phyloP scores from a whole-genome alignment of 1,140 invertebrate genomes.

The Hypothenemus hampei region DNA sequence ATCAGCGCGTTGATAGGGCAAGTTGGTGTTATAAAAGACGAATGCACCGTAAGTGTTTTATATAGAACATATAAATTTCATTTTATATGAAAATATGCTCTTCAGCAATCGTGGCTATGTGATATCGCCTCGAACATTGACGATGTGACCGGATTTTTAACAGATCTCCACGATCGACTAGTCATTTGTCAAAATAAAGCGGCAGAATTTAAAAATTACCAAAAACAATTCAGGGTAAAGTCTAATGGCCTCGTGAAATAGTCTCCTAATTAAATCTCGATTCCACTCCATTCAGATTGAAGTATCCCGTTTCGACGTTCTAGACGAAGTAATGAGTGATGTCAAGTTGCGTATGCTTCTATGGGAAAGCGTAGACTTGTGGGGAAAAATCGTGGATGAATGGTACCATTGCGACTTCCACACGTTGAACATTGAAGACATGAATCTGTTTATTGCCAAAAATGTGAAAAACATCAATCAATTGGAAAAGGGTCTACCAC shows the following conservation, averaged over 20 bases:
- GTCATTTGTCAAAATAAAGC: slow-evolving; percentile 57
- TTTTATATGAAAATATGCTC: slow-evolving; percentile 7
- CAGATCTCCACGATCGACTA: slow-evolving; percentile 57
- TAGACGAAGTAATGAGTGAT: slow-evolving; percentile 72
- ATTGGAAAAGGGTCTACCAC: slow-evolving; percentile 70
- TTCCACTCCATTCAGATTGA: slow-evolving; percentile 51
- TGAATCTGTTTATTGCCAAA: slow-evolving; percentile 59
- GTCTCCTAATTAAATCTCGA: neutral
- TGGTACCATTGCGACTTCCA: slow-evolving; percentile 66
- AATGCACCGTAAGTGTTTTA: slow-evolving; percentile 55
- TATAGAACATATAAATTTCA: too few relatives aligned
- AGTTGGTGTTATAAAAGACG: slow-evolving; percentile 60
- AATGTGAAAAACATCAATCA: slow-evolving; percentile 69
- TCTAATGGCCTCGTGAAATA: neutral
- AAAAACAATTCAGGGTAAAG: slow-evolving; percentile 64
- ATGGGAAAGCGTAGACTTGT: slow-evolving; percentile 69
- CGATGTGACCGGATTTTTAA: slow-evolving; percentile 57
- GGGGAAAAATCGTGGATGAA: slow-evolving; percentile 56
- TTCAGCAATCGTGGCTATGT: slow-evolving; percentile 66
- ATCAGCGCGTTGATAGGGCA: slow-evolving; percentile 59
- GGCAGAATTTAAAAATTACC: slow-evolving; percentile 62
- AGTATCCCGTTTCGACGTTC: slow-evolving; percentile 69
- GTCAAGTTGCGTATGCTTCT: slow-evolving; percentile 71
- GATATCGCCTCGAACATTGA: slow-evolving; percentile 63
- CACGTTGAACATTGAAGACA: slow-evolving; percentile 64